Evolutionary conservation across 2,888 invertebrate species (phyloP).

Genomic region (Sialis lutaria): DNA sequence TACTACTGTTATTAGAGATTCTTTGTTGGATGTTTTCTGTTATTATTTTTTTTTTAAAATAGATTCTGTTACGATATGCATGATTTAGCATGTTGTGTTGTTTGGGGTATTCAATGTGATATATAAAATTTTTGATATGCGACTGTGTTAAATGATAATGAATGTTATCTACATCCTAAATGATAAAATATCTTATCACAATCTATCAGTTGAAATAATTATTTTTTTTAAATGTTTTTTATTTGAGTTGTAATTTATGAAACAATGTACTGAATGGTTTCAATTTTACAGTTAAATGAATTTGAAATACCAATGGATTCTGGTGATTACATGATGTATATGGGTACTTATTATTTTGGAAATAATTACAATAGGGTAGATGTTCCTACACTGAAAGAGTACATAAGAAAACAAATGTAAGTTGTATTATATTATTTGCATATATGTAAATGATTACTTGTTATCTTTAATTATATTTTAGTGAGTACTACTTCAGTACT

Average conservation of each 20-base stretch:
- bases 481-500: slow-evolving; percentile 97
- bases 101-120: too few relatives aligned
- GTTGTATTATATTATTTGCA: slow-evolving; percentile 20
- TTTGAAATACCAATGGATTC: slow-evolving; percentile 15
- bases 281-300: slow-evolving; percentile 19
- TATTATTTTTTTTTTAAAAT: too few relatives aligned
- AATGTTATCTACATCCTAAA: too few relatives aligned
- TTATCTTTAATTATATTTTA: slow-evolving; percentile 27
- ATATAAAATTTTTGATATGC: too few relatives aligned
- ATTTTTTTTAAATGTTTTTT: too few relatives aligned
- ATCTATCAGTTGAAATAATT: too few relatives aligned
- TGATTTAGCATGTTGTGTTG: too few relatives aligned
- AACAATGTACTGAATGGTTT: not conserved
- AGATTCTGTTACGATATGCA: too few relatives aligned
- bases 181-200: too few relatives aligned
- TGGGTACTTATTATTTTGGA: slow-evolving; percentile 43
- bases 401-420: slow-evolving; percentile 83
- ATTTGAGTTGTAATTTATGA: not conserved
- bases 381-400: slow-evolving; percentile 52
- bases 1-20: too few relatives aligned
- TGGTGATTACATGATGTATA: slow-evolving; percentile 27
- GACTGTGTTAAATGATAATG: too few relatives aligned
- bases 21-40: too few relatives aligned
- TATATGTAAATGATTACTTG: not conserved
- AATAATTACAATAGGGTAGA: slow-evolving; percentile 22